These are phyloP conservation scores for Idaea biselata DNA, from an alignment of 2,888 invertebrate genomes.

Conservation along the genomic window DNA sequence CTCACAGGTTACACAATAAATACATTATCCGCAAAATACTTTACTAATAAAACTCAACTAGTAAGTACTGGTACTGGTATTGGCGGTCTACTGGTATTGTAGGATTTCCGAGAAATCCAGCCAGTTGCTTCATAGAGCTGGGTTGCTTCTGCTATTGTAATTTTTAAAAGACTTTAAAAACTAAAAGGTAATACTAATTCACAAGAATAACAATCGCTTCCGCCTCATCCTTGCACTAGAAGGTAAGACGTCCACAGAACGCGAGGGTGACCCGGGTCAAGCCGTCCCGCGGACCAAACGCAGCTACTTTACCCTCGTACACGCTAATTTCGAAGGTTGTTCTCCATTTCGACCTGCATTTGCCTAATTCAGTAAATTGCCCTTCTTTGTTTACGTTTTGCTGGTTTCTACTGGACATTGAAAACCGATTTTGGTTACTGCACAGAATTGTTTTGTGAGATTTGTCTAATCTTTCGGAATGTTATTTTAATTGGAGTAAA, in stretches of 20 bases:
- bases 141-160: too few relatives aligned
- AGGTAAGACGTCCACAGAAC: conserved; percentile 46
- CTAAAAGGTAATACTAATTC: too few relatives aligned
- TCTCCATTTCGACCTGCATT: neutral
- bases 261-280: conserved; percentile 62
- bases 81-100: too few relatives aligned
- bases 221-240: conserved; percentile 28
- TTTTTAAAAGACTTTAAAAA: too few relatives aligned
- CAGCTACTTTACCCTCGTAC: conserved; percentile 24
- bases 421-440: neutral
- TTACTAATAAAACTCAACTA: too few relatives aligned
- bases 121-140: too few relatives aligned
- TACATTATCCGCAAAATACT: too few relatives aligned
- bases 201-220: too few relatives aligned
- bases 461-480: neutral
- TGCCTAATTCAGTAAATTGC: conserved; percentile 2
- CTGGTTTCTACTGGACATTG: neutral
- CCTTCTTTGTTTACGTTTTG: neutral
- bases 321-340: conserved; percentile 15
- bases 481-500: neutral
- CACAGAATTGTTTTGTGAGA: neutral
- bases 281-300: conserved; percentile 43
- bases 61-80: too few relatives aligned
- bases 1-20: too few relatives aligned
- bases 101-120: too few relatives aligned